These are phyloP conservation scores for Actinopyga echinites DNA, from an alignment of 53 echinoderm and acorn worm genomes.

Conservation along the genomic window DNA sequence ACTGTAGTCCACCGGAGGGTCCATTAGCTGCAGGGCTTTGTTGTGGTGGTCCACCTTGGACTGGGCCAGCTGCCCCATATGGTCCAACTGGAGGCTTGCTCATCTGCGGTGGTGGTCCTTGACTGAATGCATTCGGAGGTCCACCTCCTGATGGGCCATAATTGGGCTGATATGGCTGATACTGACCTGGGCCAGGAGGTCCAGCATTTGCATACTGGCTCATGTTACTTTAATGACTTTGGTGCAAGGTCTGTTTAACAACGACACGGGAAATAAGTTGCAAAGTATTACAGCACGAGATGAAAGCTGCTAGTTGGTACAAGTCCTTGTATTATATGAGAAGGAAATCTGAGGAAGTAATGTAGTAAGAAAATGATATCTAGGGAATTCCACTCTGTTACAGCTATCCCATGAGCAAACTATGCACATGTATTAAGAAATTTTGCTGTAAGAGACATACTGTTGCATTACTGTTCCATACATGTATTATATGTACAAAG, in stretches of 20 bases:
- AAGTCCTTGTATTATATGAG: not conserved
- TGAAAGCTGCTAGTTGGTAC: not conserved
- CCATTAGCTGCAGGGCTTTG: slow-evolving; percentile 20
- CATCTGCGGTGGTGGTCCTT: slow-evolving; percentile 6
- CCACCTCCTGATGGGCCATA: slow-evolving; percentile 19
- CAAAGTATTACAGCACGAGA: not conserved
- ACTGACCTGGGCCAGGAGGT: slow-evolving; percentile 27
- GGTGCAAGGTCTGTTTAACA: not conserved
- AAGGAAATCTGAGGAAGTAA: too few relatives aligned
- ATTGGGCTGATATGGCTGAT: slow-evolving; percentile 16
- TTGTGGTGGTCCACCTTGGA: not conserved
- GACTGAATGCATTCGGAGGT: not conserved
- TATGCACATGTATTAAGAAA: too few relatives aligned
- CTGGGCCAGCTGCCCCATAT: slow-evolving; percentile 34
- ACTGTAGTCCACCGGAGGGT: slow-evolving; percentile 24
- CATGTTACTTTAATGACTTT: not conserved
- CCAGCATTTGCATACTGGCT: slow-evolving; percentile 26
- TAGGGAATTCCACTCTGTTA: too few relatives aligned
- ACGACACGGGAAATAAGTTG: too few relatives aligned
- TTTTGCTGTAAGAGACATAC: too few relatives aligned
- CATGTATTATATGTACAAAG: too few relatives aligned
- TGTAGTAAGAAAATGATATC: too few relatives aligned
- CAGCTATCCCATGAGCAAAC: too few relatives aligned
- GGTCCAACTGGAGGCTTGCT: slow-evolving; percentile 43
- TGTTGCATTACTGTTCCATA: too few relatives aligned